Base-by-base conservation (phyloP, 2,113 vertebrate genomes). In the Syngnathoides biaculeatus region DNA sequence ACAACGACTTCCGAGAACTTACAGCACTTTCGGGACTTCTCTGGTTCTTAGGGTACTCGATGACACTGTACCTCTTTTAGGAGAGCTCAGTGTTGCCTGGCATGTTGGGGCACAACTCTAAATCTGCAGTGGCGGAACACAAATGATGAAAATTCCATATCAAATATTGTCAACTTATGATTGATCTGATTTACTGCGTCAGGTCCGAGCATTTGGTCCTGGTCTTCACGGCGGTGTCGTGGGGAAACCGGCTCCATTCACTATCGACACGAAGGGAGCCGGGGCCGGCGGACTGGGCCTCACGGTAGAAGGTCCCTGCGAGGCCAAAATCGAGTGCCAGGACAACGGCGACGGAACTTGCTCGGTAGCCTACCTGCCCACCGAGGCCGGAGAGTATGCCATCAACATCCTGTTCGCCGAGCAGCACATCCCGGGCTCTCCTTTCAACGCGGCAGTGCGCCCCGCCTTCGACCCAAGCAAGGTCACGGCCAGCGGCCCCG, bases 271-370 rank as follows among this genome's bases (percentile, higher is more conserved):
- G 64, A 95, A 95, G 40, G 94, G 94, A 1, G 95, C 95, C 0
- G 95, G 95, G 43, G 94, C 93, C 0, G 95, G 95, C 0, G 95
- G 93, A 13, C 90, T 97, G 64, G 95, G 95, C 55, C 84, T 97
- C 69, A 96, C 95, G 0, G 93, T 97, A 63, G 95, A 97, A 74
- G 95, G 95, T 2, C 95, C 95, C 0, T 95, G 95, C 0, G 95
- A 97, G 67, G 95, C 95, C 22, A 95, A 95, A 82, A 95, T 96
- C 0, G 95, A 97, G 72, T 97, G 95, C 77, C 94, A 94, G 73
- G 95, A 97, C 84, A 95, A 97, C 0, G 94, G 95, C 0, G 94
- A 97, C 0, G 94, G 94, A 14, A 95, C 95, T 0, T 97, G 95
- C 84, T 94, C 95, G 0, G 95, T 97, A n/a, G 89, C 88, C 65